A percentile compares a stretch with the other conserved stretches of the same genome.
These are phyloP conservation scores for Ailurus styani DNA, from an alignment of 2,113 vertebrate genomes.

Conservation along the genomic window DNA sequence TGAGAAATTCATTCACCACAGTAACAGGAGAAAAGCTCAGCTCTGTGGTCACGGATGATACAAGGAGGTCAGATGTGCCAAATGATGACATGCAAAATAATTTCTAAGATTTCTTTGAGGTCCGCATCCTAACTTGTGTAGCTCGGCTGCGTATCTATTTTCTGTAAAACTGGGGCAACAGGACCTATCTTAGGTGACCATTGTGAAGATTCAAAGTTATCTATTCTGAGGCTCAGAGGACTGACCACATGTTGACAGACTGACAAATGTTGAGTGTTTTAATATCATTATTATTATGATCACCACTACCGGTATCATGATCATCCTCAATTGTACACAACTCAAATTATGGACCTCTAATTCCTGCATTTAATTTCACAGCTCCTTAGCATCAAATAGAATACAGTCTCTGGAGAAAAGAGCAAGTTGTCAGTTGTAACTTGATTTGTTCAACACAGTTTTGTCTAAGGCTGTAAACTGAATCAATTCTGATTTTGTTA, in stretches of 20 bases:
- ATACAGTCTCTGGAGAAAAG: not conserved
- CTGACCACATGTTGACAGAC: not conserved
- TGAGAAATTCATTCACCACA: not conserved
- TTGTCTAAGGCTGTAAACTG: constrained; percentile 45
- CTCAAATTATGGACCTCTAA: not conserved
- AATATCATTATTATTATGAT: not conserved
- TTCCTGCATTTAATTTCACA: constrained; percentile 26
- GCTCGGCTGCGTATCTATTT: not conserved
- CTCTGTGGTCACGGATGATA: not conserved
- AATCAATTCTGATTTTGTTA: constrained; percentile 65
- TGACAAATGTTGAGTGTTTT: not conserved
- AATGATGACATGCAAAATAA: not conserved
- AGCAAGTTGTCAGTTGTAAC: constrained; percentile 33
- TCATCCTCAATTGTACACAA: not conserved
- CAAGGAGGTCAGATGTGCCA: not conserved
- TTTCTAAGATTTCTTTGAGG: not conserved
- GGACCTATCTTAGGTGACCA: not conserved
- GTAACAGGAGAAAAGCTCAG: not conserved
- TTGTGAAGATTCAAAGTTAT: not conserved
- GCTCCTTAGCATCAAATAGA: constrained; percentile 5
- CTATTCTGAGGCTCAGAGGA: not conserved
- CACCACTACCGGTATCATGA: not conserved
- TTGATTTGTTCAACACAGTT: constrained; percentile 31
- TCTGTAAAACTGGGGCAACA: not conserved
- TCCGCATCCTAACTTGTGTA: not conserved